A percentile compares a stretch with the other conserved stretches of the same genome.
Evolutionary conservation across 2,797 vertebrate species (phyloP).

Genomic region (Ibycter americanus): DNA sequence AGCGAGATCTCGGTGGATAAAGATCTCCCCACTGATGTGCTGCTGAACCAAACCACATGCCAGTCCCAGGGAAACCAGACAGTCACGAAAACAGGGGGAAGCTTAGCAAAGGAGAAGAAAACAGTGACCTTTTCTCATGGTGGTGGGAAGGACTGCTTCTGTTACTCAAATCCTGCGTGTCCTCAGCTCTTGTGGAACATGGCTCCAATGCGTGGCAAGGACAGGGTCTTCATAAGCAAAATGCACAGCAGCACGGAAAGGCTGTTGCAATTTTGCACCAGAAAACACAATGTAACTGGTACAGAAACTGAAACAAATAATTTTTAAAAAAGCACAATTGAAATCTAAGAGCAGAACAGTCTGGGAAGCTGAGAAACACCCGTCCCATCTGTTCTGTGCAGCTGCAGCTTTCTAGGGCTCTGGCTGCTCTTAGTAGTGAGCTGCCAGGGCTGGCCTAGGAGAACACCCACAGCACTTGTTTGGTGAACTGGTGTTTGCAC

Average conservation of each 20-base stretch:
- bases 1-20: fast-evolving
- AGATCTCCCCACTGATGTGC: not conserved
- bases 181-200: not conserved
- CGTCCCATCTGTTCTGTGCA: fast-evolving
- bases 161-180: not conserved
- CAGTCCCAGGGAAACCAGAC: not conserved
- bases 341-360: not conserved
- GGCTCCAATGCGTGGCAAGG: not conserved
- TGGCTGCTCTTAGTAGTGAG: fast-evolving
- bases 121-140: not conserved
- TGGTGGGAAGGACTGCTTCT: not conserved
- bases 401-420: not conserved
- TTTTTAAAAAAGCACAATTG: not conserved
- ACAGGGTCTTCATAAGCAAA: not conserved
- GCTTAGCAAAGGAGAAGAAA: not conserved
- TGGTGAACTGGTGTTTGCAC: not conserved
- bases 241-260: not conserved
- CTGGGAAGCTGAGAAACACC: not conserved
- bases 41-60: not conserved
- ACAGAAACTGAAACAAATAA: not conserved
- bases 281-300: not conserved
- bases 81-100: not conserved
- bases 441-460: not conserved
- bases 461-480: fast-evolving
- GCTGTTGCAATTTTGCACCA: not conserved